Conservation (phyloP, 2,888 invertebrate species). For the Spilosoma lubricipeda region DNA sequence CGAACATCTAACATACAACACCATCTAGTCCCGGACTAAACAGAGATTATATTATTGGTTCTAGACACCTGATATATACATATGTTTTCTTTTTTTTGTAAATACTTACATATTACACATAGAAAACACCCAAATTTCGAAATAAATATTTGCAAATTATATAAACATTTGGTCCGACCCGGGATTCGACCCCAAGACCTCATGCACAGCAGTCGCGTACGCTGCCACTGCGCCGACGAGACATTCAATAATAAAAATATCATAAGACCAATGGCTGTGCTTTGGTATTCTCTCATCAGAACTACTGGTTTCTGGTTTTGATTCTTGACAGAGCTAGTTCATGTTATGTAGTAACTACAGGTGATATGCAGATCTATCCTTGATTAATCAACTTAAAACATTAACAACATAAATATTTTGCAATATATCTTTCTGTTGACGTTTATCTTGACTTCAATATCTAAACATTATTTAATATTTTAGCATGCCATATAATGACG, state of each 20-base stretch:
- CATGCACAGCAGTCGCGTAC: no score
- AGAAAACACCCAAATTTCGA: no score
- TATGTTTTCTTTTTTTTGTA: no score
- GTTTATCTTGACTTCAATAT: neutral
- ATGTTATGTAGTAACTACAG: neutral
- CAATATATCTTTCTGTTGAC: neutral
- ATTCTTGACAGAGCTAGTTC: neutral
- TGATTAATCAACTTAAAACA: neutral
- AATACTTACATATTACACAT: no score
- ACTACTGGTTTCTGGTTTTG: neutral
- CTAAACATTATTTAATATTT: conserved; percentile 35
- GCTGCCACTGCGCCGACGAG: no score
- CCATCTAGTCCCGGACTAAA: no score
- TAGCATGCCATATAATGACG: conserved; percentile 93
- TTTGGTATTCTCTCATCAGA: neutral
- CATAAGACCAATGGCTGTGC: neutral
- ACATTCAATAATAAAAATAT: neutral
- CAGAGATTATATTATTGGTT: no score
- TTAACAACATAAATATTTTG: neutral
- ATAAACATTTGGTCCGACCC: no score
- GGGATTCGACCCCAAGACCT: no score
- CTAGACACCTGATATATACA: no score
- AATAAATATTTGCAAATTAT: no score
- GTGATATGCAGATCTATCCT: neutral
- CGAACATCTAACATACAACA: no score